Percentiles rank a stretch among this genome's conserved stretches.
These are phyloP conservation scores for Brevimyrus niger DNA, from an alignment of 2,113 vertebrate genomes.

Conservation along the genomic window DNA sequence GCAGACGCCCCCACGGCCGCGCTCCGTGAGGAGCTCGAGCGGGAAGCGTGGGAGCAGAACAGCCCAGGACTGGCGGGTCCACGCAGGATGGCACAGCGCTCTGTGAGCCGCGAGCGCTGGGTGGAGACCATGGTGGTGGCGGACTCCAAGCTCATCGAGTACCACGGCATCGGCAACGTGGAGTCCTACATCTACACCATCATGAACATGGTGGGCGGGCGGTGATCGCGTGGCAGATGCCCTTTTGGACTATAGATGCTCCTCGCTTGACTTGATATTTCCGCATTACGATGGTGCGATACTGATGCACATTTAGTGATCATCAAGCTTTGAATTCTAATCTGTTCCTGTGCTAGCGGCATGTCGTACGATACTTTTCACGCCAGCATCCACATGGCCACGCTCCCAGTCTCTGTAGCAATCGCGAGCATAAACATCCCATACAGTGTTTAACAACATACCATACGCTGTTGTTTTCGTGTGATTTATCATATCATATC, in stretches of 20 bases:
- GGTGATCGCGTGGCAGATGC: background rate
- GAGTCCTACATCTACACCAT: conserved; percentile 96
- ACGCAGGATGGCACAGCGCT: conserved; percentile 62
- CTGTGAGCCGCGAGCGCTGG: conserved; percentile 90
- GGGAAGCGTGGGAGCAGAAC: conserved; percentile 60
- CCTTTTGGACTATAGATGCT: background rate
- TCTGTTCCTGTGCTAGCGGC: too few relatives aligned
- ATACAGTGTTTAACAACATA: too few relatives aligned
- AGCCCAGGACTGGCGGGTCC: conserved; percentile 36
- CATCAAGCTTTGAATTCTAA: too few relatives aligned
- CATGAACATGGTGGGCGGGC: conserved; percentile 88
- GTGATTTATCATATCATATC: too few relatives aligned
- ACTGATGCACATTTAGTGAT: too few relatives aligned
- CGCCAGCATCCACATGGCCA: too few relatives aligned
- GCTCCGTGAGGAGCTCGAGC: conserved; percentile 48
- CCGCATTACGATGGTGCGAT: too few relatives aligned
- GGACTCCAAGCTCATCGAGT: conserved; percentile 89
- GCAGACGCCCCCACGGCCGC: conserved; percentile 61
- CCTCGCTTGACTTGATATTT: too few relatives aligned
- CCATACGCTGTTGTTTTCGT: too few relatives aligned
- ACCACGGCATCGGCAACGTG: conserved; percentile 85
- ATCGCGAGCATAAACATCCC: too few relatives aligned
- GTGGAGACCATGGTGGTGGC: conserved; percentile 95
- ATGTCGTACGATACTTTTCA: too few relatives aligned
- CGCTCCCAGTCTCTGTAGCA: too few relatives aligned